Evolutionary conservation across 2,888 invertebrate species (phyloP), one percentile per base, ranked within the genome.

Genomic region (Dioctria linearis): DNA sequence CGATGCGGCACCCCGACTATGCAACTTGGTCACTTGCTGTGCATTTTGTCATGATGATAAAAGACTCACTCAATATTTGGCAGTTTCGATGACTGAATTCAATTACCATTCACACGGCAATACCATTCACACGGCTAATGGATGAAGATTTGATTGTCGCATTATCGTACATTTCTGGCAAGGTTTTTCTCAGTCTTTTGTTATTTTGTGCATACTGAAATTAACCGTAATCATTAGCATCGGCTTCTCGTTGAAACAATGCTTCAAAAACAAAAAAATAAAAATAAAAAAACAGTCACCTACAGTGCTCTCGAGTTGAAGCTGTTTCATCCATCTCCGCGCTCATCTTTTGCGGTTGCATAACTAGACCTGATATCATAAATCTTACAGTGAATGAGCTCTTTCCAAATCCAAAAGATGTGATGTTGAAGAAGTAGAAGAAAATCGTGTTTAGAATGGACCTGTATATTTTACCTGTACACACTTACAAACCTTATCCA

Each of bases 181-280:
- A 8, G 6, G 37, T 39, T 61, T 61, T 5, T 61, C 37, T 5
- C 5, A 13, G 4, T 42, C 3, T 40, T 59, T 59, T 73, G 40
- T 57, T 39, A 57, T 6, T n/a, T 57, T 13, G 5, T 37, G 25
- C n/a, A n/a, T 25, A 25, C 42, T 57, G 13, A 73, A 73, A 42
- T 11, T 39, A 59, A 54, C 42, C 11, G 37, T 42, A 73, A 73
- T 57, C 8, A 73, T 73, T 73, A 57, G 42, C 11, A 8, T 73
- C 13, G 57, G 25, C 40, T 73, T 57, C 73, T n/a, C 73, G 57
- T 37, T 73, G 73, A 73, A 73, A 73, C 73, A 73, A 73, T 57
- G 71, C n/a, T n/a, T n/a, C 1, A n/a, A 54, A 8, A n/a, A n/a
- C 0, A 3, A 25, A n/a, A n/a, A 11, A 42, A n/a, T n/a, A n/a